phyloP scores from a whole-genome alignment of 2,888 invertebrate genomes.

The Lucinisca nassula region DNA sequence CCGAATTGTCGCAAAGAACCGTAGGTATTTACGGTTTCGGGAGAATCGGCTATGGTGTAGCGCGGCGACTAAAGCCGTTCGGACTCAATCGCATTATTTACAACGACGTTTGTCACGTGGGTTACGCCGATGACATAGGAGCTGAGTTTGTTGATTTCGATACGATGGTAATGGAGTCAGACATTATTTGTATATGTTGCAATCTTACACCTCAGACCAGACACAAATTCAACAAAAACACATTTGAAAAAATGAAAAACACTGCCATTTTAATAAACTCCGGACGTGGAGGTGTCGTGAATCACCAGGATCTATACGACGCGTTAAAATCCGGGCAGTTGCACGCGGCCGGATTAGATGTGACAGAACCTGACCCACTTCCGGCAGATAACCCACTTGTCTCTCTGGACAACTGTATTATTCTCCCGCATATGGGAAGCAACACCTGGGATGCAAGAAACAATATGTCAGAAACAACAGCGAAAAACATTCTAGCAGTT shows the following conservation, averaged over 20 bases:
- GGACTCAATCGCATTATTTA: slow-evolving; percentile 77
- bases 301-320: slow-evolving; percentile 93
- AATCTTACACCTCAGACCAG: slow-evolving; percentile 94
- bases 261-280: slow-evolving; percentile 96
- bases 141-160: slow-evolving; percentile 93
- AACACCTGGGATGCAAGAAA: slow-evolving; percentile 93
- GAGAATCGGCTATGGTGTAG: slow-evolving; percentile 86
- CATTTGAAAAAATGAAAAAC: slow-evolving; percentile 95
- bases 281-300: slow-evolving; percentile 90
- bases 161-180: slow-evolving; percentile 92
- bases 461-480: slow-evolving; percentile 93
- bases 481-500: slow-evolving; percentile 93
- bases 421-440: slow-evolving; percentile 96
- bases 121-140: slow-evolving; percentile 89
- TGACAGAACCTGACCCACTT: slow-evolving; percentile 96
- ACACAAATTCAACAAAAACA: slow-evolving; percentile 92
- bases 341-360: slow-evolving; percentile 95
- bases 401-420: slow-evolving; percentile 93
- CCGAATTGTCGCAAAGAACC: slow-evolving; percentile 92
- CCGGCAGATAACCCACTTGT: slow-evolving; percentile 93
- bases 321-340: slow-evolving; percentile 93
- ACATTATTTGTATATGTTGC: slow-evolving; percentile 95
- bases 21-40: slow-evolving; percentile 89
- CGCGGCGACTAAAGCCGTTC: slow-evolving; percentile 79
- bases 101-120: slow-evolving; percentile 73